Conservation (phyloP, 2,113 vertebrate genomes). For the Poeciliopsis retropinna region DNA sequence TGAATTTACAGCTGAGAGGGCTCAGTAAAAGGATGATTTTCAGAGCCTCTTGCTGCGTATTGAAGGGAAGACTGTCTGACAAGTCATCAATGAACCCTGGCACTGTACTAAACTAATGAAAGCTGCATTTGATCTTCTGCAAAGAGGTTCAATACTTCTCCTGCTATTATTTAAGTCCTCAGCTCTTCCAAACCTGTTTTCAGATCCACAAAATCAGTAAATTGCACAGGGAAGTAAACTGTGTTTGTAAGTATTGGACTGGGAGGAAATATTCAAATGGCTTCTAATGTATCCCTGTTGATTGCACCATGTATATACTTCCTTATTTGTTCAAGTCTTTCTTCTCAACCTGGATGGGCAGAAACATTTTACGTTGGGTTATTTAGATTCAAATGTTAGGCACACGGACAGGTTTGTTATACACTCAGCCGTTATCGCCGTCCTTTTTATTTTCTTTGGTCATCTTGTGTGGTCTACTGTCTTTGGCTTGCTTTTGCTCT, state of each 20-base stretch:
- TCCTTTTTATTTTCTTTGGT: conserved; percentile 16
- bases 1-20: conserved; percentile 80
- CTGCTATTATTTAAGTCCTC: conserved; percentile 83
- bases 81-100: conserved; percentile 82
- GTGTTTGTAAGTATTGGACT: conserved; percentile 76
- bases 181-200: conserved; percentile 79
- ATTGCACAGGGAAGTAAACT: conserved; percentile 77
- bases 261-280: conserved; percentile 76
- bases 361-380: conserved; percentile 5
- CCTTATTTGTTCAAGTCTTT: conserved; percentile 60
- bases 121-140: conserved; percentile 82
- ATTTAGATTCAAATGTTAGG: conserved; percentile 33
- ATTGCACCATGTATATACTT: conserved; percentile 64
- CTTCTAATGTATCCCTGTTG: conserved; percentile 76
- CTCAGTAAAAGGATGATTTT: conserved; percentile 82
- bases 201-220: conserved; percentile 79
- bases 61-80: conserved; percentile 83
- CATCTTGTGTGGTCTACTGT: conserved; percentile 51
- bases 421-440: conserved; percentile 25
- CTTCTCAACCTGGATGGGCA: conserved; percentile 27
- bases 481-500: conserved; percentile 4
- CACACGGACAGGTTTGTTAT: conserved; percentile 14
- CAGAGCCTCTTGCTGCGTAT: conserved; percentile 81
- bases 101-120: conserved; percentile 85
- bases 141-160: conserved; percentile 82